Percentiles rank a stretch among this genome's conserved stretches.
Conservation (phyloP, 1,140 invertebrate species). For the Nasonia giraulti region DNA sequence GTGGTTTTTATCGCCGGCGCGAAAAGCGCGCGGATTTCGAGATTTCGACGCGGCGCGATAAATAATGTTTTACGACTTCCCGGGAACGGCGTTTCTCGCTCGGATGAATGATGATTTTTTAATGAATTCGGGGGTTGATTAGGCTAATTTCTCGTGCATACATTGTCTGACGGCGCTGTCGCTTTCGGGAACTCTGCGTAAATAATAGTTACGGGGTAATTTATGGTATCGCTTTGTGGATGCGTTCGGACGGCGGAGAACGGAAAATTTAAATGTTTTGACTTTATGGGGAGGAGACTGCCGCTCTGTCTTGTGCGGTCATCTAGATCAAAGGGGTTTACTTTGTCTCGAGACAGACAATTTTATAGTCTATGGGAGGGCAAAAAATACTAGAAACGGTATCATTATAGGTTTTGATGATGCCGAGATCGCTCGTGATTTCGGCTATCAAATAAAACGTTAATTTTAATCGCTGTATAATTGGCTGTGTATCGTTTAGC, state of each 20-base stretch:
- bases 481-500: not conserved
- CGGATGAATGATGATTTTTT: constrained; percentile 36
- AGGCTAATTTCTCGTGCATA: constrained; percentile 31
- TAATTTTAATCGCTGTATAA: not conserved
- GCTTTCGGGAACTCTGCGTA: not conserved
- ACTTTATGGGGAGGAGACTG: not conserved
- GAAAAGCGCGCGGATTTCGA: not conserved
- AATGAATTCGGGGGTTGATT: constrained; percentile 37
- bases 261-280: not conserved
- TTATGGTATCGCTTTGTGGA: constrained; percentile 13
- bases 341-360: not conserved
- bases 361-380: not conserved
- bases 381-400: not conserved
- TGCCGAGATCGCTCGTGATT: not conserved
- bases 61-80: constrained; percentile 50
- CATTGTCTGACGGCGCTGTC: not conserved
- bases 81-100: constrained; percentile 9
- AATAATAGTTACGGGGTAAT: constrained; percentile 7
- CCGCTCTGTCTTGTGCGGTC: not conserved
- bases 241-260: not conserved
- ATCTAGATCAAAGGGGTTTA: not conserved
- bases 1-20: not conserved
- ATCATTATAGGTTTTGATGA: no score
- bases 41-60: constrained; percentile 22
- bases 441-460: not conserved